Base-by-base conservation (phyloP, 2,113 vertebrate genomes). In the Triplophysa tibetana region DNA sequence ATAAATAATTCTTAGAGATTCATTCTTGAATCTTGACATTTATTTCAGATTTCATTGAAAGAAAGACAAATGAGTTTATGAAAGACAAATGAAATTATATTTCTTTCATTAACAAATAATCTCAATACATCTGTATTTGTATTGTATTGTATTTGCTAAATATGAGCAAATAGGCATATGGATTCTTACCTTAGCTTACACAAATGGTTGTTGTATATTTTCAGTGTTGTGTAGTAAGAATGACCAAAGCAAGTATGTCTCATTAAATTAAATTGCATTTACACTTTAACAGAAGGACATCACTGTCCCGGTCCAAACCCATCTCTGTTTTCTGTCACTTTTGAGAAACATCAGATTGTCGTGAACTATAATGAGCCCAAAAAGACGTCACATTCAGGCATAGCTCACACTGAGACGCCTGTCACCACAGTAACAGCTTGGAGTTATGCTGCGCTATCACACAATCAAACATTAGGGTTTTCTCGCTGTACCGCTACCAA, bases 381-480 rank as follows among this genome's bases (percentile, higher is more conserved):
- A 72, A 72, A 65, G 29, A 56, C n/a, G 23, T 56, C 56, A 33
- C 56, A 54, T 33, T n/a, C 23, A n/a, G 69, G 29, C 43, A 68
- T 45, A 48, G 26, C 73, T 48, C 64, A 24, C 56, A 64, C 78
- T 78, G 83, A 86, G 85, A 87, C 87, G 66, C 21, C 86, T 80
- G 85, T 88, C 88, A 86, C 78, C 64, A 81, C 74, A 87, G 89
- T 85, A 89, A 87, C 90, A 88, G 88, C 89, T 91, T 24, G 75
- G 78, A 90, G 89, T 90, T 88, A 87, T 75, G 87, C 82, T 73
- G 82, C 23, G 77, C 89, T 89, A 89, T 90, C 89, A 86, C 82
- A 88, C 90, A 92, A 91, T 91, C 90, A 91, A 90, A 91, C 88
- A 90, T 87, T 80, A 86, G 83, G 85, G 90, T 9, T 17, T 5